These are phyloP conservation scores for Oscheius sp. DNA, from an alignment of 1,140 invertebrate species.

Conservation along the genomic window DNA sequence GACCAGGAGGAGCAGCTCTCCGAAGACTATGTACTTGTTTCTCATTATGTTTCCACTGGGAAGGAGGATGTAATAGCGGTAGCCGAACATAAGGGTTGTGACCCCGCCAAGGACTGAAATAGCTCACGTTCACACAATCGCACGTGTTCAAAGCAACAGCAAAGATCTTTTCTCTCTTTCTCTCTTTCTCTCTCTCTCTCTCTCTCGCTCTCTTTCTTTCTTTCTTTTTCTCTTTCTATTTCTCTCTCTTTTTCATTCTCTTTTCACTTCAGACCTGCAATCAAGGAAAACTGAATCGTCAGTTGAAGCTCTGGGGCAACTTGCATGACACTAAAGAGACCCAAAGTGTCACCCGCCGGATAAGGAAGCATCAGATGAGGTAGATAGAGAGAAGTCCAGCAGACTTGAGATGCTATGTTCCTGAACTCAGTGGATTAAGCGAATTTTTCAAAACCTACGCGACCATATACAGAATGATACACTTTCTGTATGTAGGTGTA, in stretches of 20 bases:
- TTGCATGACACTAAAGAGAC: neutral
- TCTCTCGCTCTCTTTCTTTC: too few relatives aligned
- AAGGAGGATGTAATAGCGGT: neutral
- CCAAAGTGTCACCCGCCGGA: neutral
- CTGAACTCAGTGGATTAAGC: too few relatives aligned
- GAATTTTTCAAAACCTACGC: neutral
- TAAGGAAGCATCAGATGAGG: neutral
- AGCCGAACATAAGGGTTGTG: neutral
- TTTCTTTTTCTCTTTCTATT: too few relatives aligned
- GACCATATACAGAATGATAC: neutral
- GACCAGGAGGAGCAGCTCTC: neutral
- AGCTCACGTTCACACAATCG: neutral
- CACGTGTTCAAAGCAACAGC: neutral
- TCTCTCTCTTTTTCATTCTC: too few relatives aligned
- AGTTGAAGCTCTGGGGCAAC: neutral
- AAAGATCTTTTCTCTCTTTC: too few relatives aligned
- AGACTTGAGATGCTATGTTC: neutral
- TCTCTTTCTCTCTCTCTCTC: too few relatives aligned
- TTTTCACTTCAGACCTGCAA: too few relatives aligned
- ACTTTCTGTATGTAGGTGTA: neutral
- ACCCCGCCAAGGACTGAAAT: neutral
- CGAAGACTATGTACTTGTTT: neutral
- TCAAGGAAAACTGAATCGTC: neutral
- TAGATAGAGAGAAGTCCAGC: neutral
- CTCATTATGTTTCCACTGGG: neutral